Percentiles rank a stretch among this genome's conserved stretches.
These are phyloP conservation scores for Ichneumoninae sp. DNA, from an alignment of 2,888 invertebrate genomes.

Conservation along the genomic window DNA sequence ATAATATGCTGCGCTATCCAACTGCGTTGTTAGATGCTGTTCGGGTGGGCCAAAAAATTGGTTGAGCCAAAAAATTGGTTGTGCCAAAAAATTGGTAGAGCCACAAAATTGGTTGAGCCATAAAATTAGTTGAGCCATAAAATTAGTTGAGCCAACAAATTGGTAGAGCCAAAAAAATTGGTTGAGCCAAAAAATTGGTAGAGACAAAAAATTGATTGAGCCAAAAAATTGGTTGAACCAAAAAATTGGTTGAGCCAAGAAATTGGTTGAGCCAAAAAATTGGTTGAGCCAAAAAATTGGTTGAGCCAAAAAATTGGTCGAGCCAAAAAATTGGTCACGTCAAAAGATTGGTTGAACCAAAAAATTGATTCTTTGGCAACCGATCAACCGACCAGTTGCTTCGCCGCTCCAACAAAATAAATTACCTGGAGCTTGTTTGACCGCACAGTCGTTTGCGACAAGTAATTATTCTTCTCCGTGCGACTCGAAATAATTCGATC, in stretches of 20 bases:
- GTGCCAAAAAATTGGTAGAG: neutral
- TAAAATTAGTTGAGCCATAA: too few relatives aligned
- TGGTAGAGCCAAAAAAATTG: too few relatives aligned
- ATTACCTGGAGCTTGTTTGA: neutral
- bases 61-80: neutral
- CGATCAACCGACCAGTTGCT: too few relatives aligned
- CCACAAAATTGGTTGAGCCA: too few relatives aligned
- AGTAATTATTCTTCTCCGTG: neutral
- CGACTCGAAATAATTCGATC: neutral
- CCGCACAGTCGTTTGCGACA: neutral
- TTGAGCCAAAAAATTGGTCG: too few relatives aligned
- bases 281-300: too few relatives aligned
- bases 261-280: neutral
- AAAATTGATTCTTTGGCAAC: neutral
- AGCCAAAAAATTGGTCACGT: too few relatives aligned
- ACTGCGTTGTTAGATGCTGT: neutral
- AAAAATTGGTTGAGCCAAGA: neutral
- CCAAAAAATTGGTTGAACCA: neutral
- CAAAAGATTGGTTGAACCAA: too few relatives aligned
- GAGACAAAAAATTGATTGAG: too few relatives aligned
- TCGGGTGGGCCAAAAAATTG: neutral
- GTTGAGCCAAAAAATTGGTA: neutral
- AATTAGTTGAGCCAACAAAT: too few relatives aligned
- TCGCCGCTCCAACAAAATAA: neutral
- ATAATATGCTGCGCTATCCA: neutral